phyloP scores from a whole-genome alignment of 2,113 vertebrate species.

The Beaufortia kweichowensis region DNA sequence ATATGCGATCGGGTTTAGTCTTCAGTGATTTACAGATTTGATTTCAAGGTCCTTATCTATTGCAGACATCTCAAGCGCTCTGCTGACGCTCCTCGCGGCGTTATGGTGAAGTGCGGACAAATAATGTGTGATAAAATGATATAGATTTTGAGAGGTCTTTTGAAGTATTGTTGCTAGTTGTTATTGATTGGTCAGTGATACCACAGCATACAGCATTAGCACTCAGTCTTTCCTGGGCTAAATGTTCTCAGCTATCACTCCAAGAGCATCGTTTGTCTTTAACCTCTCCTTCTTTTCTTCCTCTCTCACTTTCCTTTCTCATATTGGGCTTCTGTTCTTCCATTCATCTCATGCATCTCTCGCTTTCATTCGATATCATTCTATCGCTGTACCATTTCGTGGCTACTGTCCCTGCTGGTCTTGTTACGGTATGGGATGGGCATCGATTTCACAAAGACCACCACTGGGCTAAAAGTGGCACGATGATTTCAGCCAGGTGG shows the following conservation, averaged over 20 bases:
- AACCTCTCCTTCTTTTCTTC: background rate
- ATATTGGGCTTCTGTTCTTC: constrained; percentile 24
- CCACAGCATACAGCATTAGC: background rate
- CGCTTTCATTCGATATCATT: constrained; percentile 25
- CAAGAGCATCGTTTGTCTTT: background rate
- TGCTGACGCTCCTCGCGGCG: background rate
- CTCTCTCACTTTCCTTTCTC: constrained; percentile 14
- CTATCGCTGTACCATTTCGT: background rate
- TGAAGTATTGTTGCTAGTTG: constrained; percentile 39
- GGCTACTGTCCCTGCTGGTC: constrained; percentile 27
- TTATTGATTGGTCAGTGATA: constrained; percentile 42
- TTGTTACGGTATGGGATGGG: constrained; percentile 39
- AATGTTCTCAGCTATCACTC: constrained; percentile 17
- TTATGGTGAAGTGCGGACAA: constrained; percentile 14
- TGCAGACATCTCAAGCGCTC: background rate
- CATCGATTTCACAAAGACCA: constrained; percentile 54
- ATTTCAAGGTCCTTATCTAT: constrained; percentile 20
- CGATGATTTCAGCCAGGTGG: constrained; percentile 52
- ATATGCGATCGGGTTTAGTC: constrained; percentile 27
- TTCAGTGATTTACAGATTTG: constrained; percentile 31
- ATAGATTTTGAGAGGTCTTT: constrained; percentile 41
- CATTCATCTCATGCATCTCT: constrained; percentile 21
- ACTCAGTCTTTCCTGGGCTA: background rate
- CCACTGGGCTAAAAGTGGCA: constrained; percentile 48
- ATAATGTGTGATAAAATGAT: constrained; percentile 38